These are phyloP conservation scores for Galagoides demidoff DNA, from an alignment of 2,797 vertebrate genomes.

Conservation along the genomic window DNA sequence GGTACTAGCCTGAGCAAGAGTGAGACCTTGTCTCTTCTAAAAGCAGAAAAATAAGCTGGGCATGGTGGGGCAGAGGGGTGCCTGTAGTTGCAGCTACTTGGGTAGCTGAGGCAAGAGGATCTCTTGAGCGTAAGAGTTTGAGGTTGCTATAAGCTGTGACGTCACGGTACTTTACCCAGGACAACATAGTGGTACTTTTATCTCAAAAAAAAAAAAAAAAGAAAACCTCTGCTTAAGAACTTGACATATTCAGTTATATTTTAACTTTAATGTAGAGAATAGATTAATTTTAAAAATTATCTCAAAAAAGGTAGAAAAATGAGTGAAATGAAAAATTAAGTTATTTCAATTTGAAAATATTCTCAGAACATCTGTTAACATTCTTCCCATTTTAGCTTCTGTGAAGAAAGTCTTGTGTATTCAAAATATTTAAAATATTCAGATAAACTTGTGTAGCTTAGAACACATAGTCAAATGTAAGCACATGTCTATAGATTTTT, in stretches of 20 bases:
- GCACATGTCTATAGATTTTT: slow-evolving; percentile 3
- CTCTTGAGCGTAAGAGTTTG: neutral
- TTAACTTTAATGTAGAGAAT: slow-evolving; percentile 13
- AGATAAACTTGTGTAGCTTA: neutral
- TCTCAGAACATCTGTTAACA: neutral
- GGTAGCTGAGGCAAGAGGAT: neutral
- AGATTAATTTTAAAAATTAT: slow-evolving; percentile 21
- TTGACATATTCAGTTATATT: slow-evolving; percentile 31
- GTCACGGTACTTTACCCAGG: neutral
- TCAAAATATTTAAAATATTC: slow-evolving; percentile 50
- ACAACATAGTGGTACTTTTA: neutral
- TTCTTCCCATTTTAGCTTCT: slow-evolving; percentile 25
- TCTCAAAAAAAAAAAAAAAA: neutral
- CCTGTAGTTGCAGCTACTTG: neutral
- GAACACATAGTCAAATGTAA: slow-evolving; percentile 33
- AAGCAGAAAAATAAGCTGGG: too few species aligned
- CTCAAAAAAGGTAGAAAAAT: neutral
- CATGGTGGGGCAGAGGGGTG: too few species aligned
- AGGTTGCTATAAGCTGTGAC: neutral
- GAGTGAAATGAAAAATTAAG: slow-evolving; percentile 7
- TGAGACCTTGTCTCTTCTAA: too few species aligned
- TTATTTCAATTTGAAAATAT: neutral
- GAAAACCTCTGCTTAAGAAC: neutral
- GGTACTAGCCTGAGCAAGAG: too few species aligned
- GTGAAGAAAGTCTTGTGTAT: slow-evolving; percentile 41